phyloP scores from a whole-genome alignment of 1,140 invertebrate species.

The Paracyclopina nana region DNA sequence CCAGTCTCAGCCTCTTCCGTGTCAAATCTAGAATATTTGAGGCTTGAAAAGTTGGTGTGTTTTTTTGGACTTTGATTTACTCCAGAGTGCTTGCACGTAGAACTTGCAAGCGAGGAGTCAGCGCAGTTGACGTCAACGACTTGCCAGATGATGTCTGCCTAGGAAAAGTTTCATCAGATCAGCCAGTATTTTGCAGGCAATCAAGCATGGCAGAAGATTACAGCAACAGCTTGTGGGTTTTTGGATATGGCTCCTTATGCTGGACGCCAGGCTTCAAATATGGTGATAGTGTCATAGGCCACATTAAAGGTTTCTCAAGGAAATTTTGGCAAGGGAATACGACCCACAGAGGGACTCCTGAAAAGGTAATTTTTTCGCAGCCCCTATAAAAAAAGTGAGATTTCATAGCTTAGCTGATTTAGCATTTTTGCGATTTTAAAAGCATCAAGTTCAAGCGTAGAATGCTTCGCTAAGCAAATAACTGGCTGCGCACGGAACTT shows the following conservation, averaged over 20 bases:
- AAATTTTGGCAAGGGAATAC: constrained; percentile 72
- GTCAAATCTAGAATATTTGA: no score
- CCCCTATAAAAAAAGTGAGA: no score
- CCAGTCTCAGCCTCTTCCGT: no score
- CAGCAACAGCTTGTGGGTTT: constrained; percentile 50
- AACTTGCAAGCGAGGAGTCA: no score
- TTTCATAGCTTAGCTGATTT: not conserved
- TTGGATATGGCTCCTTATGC: constrained; percentile 65
- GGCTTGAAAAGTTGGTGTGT: no score
- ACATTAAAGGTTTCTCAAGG: constrained; percentile 47
- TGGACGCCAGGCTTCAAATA: constrained; percentile 68
- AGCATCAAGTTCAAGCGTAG: not conserved
- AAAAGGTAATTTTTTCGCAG: constrained; percentile 44
- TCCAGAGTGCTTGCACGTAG: no score
- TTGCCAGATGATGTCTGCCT: no score
- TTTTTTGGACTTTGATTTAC: no score
- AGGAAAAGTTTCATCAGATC: no score
- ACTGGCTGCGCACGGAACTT: not conserved
- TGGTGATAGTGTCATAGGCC: constrained; percentile 43
- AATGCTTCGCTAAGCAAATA: not conserved
- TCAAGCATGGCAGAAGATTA: no score
- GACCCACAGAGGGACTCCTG: constrained; percentile 49
- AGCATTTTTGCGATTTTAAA: not conserved
- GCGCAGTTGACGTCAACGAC: no score
- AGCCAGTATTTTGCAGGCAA: no score